Conservation (phyloP, 1,140 invertebrate genomes). For the Teleogryllus occipitalis region DNA sequence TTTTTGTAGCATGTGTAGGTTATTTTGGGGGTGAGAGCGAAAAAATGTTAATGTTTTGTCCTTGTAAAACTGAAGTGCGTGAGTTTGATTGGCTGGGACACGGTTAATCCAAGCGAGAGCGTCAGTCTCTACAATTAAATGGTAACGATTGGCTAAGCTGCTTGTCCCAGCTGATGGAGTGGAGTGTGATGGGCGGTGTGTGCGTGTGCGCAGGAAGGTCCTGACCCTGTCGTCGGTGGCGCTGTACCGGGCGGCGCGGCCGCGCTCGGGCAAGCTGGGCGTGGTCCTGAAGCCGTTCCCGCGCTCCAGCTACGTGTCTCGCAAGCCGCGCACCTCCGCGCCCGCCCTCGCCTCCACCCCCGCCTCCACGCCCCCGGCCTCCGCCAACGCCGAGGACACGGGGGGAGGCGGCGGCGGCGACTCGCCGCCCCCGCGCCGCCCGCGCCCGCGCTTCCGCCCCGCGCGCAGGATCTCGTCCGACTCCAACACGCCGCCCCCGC, state of each 20-base stretch:
- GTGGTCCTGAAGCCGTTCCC: constrained; percentile 12
- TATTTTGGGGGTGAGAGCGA: no score
- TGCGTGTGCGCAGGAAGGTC: constrained; percentile 12
- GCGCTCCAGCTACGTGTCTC: constrained; percentile 11
- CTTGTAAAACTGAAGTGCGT: no score
- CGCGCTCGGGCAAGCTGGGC: constrained; percentile 12
- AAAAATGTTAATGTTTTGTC: no score
- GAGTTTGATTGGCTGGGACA: no score
- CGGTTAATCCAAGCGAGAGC: no score
- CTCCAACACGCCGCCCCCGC: no score
- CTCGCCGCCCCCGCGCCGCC: no score
- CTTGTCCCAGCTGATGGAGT: no score
- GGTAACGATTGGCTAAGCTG: no score
- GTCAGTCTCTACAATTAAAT: no score
- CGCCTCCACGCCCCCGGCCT: not conserved
- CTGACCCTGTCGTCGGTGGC: constrained; percentile 16
- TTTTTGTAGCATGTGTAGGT: no score
- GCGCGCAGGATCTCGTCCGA: not conserved
- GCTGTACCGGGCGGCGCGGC: constrained; percentile 18
- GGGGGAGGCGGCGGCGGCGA: not conserved
- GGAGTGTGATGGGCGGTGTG: not conserved
- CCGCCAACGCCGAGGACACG: not conserved
- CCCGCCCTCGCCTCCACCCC: not conserved
- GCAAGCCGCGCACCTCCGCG: constrained; percentile 3
- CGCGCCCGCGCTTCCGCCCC: not conserved